Conservation (phyloP, 2,113 vertebrate species). For the Sinocyclocheilus grahami region DNA sequence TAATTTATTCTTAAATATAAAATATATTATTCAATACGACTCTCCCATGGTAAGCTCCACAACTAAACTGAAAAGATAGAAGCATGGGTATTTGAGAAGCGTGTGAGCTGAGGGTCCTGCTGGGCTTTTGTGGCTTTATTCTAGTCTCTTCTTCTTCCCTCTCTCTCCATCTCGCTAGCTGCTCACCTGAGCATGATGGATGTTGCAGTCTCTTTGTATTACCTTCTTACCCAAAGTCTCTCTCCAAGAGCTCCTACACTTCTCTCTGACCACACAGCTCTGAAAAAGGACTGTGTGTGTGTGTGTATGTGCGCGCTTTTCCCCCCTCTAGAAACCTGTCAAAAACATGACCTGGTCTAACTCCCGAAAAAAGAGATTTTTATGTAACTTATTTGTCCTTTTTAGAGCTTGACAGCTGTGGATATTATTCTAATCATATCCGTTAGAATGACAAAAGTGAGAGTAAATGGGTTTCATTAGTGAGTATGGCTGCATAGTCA, state of each 20-base stretch:
- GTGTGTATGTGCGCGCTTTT: neutral
- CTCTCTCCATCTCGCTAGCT: conserved; percentile 36
- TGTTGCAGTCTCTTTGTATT: conserved; percentile 75
- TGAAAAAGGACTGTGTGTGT: neutral
- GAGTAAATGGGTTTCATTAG: no score
- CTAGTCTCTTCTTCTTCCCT: conserved; percentile 20
- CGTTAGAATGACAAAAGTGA: neutral
- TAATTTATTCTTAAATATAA: no score
- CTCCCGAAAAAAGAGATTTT: neutral
- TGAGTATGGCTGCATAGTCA: no score
- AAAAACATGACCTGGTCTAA: neutral
- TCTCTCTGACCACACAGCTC: neutral
- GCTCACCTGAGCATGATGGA: conserved; percentile 79
- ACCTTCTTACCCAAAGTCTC: conserved; percentile 65
- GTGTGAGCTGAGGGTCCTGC: conserved; percentile 29
- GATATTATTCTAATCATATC: neutral
- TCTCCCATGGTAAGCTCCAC: conserved; percentile 21
- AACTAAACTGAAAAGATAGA: conserved; percentile 1
- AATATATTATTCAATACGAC: neutral
- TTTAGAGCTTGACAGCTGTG: neutral
- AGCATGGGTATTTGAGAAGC: conserved; percentile 24
- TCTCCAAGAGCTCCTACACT: neutral
- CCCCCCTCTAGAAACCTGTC: neutral
- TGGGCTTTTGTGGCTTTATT: conserved; percentile 30
- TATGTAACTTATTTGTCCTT: neutral